Base-by-base conservation (phyloP, 2,888 invertebrate genomes). In the Caenorhabditis doughertyi region DNA sequence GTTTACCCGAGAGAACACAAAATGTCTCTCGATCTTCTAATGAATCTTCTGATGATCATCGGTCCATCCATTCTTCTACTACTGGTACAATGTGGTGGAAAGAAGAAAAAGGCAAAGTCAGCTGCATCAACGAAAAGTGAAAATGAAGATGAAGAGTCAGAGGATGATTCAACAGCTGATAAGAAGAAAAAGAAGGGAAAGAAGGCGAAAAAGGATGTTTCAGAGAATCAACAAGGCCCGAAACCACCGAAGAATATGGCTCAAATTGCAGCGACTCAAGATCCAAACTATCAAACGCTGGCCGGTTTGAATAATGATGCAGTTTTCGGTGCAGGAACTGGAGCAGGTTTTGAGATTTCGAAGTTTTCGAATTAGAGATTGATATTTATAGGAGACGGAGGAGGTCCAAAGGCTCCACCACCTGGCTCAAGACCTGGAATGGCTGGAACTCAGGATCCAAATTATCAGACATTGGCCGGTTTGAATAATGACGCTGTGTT, bases 261-360 rank as follows among this genome's bases (percentile, higher is more conserved):
- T 13, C 56, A 44, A 8, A 39, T 74, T 0, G 74, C 67, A n/a
- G 53, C 55, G 9, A 74, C 74, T 23, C 25, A 49, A 0, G 74
- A 67, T 67, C 74, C 65, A 42, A 74, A 74, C 16, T 74, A 74
- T 67, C 74, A 74, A 18, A 74, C 74, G 9, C 32, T 74, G 25
- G 74, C 67, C 9, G 74, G 74, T 1, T 21, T 74, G 3, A 64
- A 74, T 13, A 74, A 74, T 35, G 74, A 74, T 27, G 65, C 64
- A 18, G 58, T 74, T 3, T 74, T 74, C 29, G 74, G 74, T 29
- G 55, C 25, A 16, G 60, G 29, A n/a, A 35, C 27, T 42, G 60
- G 42, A 3, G 60, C 21, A 23, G 56, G 32, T 23, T n/a, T n/a
- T n/a, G n/a, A n/a, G n/a, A n/a, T n/a, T n/a, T n/a, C n/a, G n/a